phyloP scores from a whole-genome alignment of 2,888 invertebrate species.

The Ophion obscuratus region DNA sequence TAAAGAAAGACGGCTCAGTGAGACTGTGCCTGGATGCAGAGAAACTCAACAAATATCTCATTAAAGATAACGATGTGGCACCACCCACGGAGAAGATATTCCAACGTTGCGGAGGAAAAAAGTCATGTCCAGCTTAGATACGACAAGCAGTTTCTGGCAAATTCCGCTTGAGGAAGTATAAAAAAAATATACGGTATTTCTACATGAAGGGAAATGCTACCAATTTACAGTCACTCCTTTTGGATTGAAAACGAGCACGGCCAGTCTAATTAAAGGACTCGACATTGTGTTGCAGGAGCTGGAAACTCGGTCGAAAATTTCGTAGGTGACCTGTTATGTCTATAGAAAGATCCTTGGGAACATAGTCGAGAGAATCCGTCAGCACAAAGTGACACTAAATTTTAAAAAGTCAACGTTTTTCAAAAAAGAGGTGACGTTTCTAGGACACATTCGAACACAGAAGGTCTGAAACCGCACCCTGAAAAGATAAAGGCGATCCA shows the following conservation, averaged over 20 bases:
- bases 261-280: too few relatives aligned
- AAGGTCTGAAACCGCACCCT: not conserved
- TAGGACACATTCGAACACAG: not conserved
- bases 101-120: not conserved
- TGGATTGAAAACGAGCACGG: constrained; percentile 8
- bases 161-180: constrained; percentile 24
- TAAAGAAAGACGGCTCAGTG: constrained; percentile 9
- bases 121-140: constrained; percentile 12
- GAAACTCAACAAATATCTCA: constrained; percentile 6
- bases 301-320: not conserved
- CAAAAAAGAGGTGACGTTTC: too few relatives aligned
- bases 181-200: constrained; percentile 24
- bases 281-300: too few relatives aligned
- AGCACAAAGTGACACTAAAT: constrained; percentile 9
- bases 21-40: constrained; percentile 7
- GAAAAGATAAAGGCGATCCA: constrained; percentile 13
- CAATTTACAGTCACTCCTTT: constrained; percentile 29
- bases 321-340: constrained; percentile 7
- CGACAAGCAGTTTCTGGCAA: constrained; percentile 21
- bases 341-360: not conserved
- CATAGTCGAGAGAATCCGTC: not conserved
- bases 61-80: not conserved
- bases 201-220: not conserved
- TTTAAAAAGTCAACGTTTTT: constrained; percentile 14
- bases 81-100: too few relatives aligned